Conservation (phyloP, 1,140 invertebrate genomes). For the Drusus annulatus region DNA sequence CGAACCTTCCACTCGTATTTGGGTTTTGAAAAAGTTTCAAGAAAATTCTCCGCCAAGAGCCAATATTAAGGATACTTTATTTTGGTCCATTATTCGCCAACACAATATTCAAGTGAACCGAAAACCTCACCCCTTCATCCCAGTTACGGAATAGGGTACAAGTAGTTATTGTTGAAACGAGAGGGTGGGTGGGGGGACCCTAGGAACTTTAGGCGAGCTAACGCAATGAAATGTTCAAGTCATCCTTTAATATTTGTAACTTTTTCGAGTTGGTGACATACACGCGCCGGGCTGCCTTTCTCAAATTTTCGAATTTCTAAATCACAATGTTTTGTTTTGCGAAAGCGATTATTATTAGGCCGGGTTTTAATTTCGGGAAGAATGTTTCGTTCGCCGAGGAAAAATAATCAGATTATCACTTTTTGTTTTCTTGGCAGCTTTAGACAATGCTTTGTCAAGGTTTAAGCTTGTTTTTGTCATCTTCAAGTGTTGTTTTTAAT, state of each 20-base stretch:
- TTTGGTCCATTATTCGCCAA: conserved; percentile 3
- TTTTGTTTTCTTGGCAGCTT: conserved; percentile 19
- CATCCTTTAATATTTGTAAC: conserved; percentile 56
- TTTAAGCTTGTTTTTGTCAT: neutral
- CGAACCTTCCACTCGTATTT: too few species aligned
- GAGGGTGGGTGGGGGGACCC: neutral
- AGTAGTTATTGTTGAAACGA: neutral
- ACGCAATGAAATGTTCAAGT: conserved; percentile 53
- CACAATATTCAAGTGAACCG: neutral
- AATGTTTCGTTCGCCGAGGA: neutral
- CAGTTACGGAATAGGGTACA: too few species aligned
- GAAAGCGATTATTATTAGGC: neutral
- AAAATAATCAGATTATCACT: conserved; percentile 18
- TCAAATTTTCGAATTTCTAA: neutral
- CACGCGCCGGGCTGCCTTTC: neutral
- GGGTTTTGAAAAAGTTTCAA: too few species aligned
- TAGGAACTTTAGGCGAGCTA: conserved; percentile 37
- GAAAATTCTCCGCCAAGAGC: too few species aligned
- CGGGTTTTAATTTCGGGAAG: conserved; percentile 25
- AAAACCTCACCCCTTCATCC: conserved; percentile 9
- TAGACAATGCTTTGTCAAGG: neutral
- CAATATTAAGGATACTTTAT: neutral
- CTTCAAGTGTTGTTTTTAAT: too few species aligned
- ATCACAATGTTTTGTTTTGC: neutral
- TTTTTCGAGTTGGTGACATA: conserved; percentile 28